phyloP scores from a whole-genome alignment of 2,797 vertebrate species.

The Oryzias dopingdopingensis region DNA sequence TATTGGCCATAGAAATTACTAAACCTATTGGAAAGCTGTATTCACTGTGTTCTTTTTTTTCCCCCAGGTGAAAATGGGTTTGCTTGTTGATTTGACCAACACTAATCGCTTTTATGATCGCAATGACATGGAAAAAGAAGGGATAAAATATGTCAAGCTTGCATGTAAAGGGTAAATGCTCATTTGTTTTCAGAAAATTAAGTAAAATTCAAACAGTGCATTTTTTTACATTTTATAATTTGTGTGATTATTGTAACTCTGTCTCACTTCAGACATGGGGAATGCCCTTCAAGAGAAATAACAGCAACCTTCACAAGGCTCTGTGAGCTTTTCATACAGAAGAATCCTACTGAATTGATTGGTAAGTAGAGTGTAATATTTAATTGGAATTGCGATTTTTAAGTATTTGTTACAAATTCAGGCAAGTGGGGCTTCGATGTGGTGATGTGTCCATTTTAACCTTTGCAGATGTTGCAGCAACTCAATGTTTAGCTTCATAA shows the following conservation, averaged over 20 bases:
- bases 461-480: no score
- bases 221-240: neutral
- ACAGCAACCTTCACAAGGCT: constrained; percentile 88
- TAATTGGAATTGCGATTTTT: neutral
- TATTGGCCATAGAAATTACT: neutral
- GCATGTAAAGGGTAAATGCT: constrained; percentile 92
- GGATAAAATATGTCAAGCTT: constrained; percentile 92
- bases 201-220: neutral
- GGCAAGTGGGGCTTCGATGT: no score
- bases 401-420: neutral
- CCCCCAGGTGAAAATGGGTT: constrained; percentile 93
- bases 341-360: constrained; percentile 92
- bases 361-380: constrained; percentile 69
- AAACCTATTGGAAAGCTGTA: neutral
- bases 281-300: constrained; percentile 89
- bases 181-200: neutral
- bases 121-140: constrained; percentile 93
- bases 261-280: constrained; percentile 82
- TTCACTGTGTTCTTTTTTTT: neutral
- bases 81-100: constrained; percentile 95
- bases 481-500: no score
- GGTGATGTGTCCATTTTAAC: no score
- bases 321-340: constrained; percentile 90
- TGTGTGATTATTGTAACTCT: no score
- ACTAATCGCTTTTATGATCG: constrained; percentile 95